Evolutionary conservation across 2,113 vertebrate genomes (phyloP), one percentile per base, ranked within the genome.

Genomic region (Ariopsis seemanni): DNA sequence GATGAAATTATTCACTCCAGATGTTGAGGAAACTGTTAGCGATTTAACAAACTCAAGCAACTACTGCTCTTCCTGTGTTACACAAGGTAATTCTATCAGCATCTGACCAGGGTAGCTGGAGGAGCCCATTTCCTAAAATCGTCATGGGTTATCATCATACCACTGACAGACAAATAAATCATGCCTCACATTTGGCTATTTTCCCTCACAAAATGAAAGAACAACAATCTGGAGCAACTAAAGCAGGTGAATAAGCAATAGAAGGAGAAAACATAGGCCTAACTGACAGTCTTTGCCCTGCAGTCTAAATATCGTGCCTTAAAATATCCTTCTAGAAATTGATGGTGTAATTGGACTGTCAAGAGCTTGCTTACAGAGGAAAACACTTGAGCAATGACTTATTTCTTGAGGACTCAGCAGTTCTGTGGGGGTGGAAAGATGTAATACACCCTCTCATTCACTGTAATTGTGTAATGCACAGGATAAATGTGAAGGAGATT

Each of bases 221-320:
- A 34, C 20, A 85, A 82, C 71, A 78, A 72, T 86, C 82, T 85
- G 85, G 79, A 87, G 78, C 15, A 25, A 34, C 62, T 72, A 52
- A 62, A 84, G 42, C 82, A 87, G 82, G 63, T 67, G 71, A 77
- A 88, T 60, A 88, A 75, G 85, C 42, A 69, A 82, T 82, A 60
- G 67, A 86, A 80, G 77, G 57, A 83, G 27, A 88, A 87, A 87
- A 69, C 48, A 52, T 48, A 4, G 65, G 1, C 65, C 52, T 81
- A 30, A 80, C 60, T 88, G 67, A 87, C 87, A 88, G 84, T 74
- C 85, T 89, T 71, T 58, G 72, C 89, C 91, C 90, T 84, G 12
- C 52, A 91, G 93, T 86, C 88, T 42, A 78, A 93, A 94, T 91
- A 92, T 75, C 90, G 88, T 87, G 77, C 84, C 69, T 80, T 87